Evolutionary conservation across 2,113 vertebrate species (phyloP).

Genomic region (Seriola dumerili): DNA sequence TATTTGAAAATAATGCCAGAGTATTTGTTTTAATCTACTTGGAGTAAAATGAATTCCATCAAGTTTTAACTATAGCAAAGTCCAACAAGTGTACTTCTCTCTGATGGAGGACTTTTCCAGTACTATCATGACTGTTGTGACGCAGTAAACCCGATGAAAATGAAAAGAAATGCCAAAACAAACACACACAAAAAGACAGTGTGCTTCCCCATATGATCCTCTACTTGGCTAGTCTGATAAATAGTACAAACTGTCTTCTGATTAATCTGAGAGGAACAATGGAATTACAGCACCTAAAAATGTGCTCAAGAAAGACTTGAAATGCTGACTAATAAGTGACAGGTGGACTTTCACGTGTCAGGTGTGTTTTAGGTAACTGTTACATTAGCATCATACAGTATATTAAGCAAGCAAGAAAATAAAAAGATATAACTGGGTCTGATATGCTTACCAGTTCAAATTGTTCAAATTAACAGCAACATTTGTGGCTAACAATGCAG

Average conservation of each 20-base stretch:
- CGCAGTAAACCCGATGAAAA: slow-evolving; percentile 38
- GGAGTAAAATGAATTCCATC: slow-evolving; percentile 30
- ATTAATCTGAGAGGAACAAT: slow-evolving; percentile 12
- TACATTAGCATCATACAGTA: background rate
- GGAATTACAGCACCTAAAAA: slow-evolving; percentile 9
- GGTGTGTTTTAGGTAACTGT: slow-evolving; percentile 15
- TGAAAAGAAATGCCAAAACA: slow-evolving; percentile 40
- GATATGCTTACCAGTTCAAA: background rate
- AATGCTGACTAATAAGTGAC: background rate
- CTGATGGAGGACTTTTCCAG: slow-evolving; percentile 47
- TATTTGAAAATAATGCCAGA: slow-evolving; percentile 45
- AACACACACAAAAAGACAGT: slow-evolving; percentile 35
- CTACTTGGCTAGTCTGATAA: slow-evolving; percentile 27
- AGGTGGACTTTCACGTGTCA: background rate
- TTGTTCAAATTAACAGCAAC: background rate
- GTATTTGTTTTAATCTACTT: slow-evolving; percentile 47
- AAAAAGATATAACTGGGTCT: background rate
- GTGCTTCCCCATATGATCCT: slow-evolving; percentile 32
- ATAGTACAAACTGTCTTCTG: slow-evolving; percentile 48
- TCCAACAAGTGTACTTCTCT: slow-evolving; percentile 38
- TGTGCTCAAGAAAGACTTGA: background rate
- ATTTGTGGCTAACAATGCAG: background rate
- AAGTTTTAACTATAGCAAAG: slow-evolving; percentile 57
- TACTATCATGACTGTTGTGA: slow-evolving; percentile 9
- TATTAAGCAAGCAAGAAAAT: background rate